Conservation (phyloP, 2,113 vertebrate genomes). For the zebrafish (Danio rerio) region GRCz12tu NC_133200.1:20143501-20144000, state of each 20-base stretch:
- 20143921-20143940: no score
- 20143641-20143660: conserved; percentile 85
- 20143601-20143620: conserved; percentile 84
- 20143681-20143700: conserved; percentile 69
- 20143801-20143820: conserved; percentile 83
- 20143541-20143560: background rate
- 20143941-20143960: no score
- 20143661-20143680: conserved; percentile 84
- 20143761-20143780: conserved; percentile 78
- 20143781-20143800: conserved; percentile 81
- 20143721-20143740: conserved; percentile 81
- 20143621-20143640: conserved; percentile 76
- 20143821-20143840: conserved; percentile 83
- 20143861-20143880: no score
- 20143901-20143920: no score
- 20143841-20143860: conserved; percentile 54
- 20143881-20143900: no score
- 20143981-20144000: no score
- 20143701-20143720: conserved; percentile 73
- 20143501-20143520: no score
- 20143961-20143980: no score
- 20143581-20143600: conserved; percentile 75
- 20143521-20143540: no score
- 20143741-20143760: conserved; percentile 80
- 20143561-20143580: background rate